Conservation (phyloP, 30 jellyfish, hydroid and myxozoan species). For the Mastigias papua region DNA sequence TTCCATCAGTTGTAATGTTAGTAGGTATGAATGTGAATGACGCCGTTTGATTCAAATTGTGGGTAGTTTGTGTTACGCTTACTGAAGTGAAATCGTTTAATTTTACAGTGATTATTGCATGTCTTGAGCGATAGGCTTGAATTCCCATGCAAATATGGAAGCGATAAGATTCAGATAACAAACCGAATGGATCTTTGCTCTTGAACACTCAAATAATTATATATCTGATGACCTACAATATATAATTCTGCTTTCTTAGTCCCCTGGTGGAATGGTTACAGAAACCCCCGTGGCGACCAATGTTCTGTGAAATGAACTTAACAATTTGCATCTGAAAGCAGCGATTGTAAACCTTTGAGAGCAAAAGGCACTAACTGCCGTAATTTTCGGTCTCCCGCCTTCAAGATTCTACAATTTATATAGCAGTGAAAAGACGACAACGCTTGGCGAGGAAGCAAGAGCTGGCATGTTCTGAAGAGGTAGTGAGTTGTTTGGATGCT, state of each 20-base stretch:
- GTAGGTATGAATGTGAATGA: too few species aligned
- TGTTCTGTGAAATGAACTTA: slow-evolving; percentile 22
- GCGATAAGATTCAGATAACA: not conserved
- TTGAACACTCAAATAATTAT: not conserved
- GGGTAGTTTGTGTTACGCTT: not conserved
- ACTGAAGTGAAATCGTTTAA: not conserved
- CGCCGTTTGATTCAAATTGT: not conserved
- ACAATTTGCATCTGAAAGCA: not conserved
- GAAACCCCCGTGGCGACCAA: slow-evolving; percentile 25
- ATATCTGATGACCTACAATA: too few species aligned
- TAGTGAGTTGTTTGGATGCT: not conserved
- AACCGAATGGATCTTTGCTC: not conserved
- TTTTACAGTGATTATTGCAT: not conserved
- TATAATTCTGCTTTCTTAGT: not conserved
- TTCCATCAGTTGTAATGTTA: too few species aligned
- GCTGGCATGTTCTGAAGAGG: too few species aligned
- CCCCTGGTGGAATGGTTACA: not conserved
- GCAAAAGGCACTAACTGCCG: not conserved
- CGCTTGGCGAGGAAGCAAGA: too few species aligned
- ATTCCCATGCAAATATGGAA: not conserved
- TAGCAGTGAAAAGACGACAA: too few species aligned
- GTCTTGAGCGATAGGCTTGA: not conserved
- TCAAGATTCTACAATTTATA: too few species aligned
- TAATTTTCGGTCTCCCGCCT: not conserved
- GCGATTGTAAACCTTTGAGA: not conserved